These are phyloP conservation scores for Pteropus alecto DNA, from an alignment of 2,113 vertebrate species.

Conservation along the genomic window DNA sequence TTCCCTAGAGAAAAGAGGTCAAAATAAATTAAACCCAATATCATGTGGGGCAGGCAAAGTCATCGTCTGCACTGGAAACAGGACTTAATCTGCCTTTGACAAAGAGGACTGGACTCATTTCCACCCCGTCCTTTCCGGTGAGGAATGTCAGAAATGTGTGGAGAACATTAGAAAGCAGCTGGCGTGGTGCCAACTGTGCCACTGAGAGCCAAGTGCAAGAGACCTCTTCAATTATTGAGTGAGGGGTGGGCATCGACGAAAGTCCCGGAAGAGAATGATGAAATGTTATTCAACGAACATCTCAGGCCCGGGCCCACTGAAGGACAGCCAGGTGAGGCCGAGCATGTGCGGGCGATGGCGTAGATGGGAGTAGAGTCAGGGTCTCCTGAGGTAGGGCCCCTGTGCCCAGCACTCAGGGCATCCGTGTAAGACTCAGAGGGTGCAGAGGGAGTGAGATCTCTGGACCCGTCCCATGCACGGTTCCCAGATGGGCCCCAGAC, in stretches of 20 bases:
- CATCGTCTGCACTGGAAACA: rapidly evolving
- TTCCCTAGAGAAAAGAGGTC: rapidly evolving
- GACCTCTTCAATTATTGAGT: not conserved
- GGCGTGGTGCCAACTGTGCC: rapidly evolving
- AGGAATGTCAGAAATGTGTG: rapidly evolving
- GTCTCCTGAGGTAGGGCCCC: not conserved
- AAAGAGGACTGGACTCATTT: not conserved
- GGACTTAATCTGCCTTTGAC: not conserved
- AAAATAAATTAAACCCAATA: not conserved
- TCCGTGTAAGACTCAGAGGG: not conserved
- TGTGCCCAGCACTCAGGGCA: rapidly evolving
- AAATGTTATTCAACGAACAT: rapidly evolving
- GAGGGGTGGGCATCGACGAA: rapidly evolving
- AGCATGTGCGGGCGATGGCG: rapidly evolving
- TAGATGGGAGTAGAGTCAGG: rapidly evolving
- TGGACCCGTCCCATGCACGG: rapidly evolving
- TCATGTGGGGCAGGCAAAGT: not conserved
- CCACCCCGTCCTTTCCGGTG: rapidly evolving
- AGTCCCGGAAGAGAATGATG: not conserved
- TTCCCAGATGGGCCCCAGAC: rapidly evolving
- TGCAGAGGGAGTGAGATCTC: not conserved
- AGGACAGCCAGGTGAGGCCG: rapidly evolving
- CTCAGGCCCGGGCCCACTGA: not conserved
- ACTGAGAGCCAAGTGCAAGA: rapidly evolving
- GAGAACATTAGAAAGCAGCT: not conserved